Evolutionary conservation across 2,888 invertebrate genomes (phyloP), one percentile per base, ranked within the genome.

Genomic region (Protophormia terraenovae): DNA sequence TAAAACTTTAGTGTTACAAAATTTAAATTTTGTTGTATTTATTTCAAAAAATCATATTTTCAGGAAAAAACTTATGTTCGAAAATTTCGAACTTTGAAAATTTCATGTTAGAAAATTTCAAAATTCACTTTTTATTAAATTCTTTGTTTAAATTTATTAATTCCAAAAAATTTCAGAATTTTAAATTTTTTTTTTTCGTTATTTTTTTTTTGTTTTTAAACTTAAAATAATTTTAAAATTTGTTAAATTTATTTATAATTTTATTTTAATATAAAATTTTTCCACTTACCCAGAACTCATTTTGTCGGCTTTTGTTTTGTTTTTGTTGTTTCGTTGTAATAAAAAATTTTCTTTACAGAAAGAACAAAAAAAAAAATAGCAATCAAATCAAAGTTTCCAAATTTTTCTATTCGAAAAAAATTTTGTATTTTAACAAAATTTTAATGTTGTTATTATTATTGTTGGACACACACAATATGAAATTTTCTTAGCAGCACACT

Each of bases 221-320:
- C 6, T 22, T 19, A 7, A 58, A 27, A 24, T 79, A 41, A 7
- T 53, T 66, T 77, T 58, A 29, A 10, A 12, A 35, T 27, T 29
- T 62, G 7, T 29, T 35, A 32, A 24, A 73, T 67, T 73, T 58
- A 10, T n/a, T 81, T 32, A n/a, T 12, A 5, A 24, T 78, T 67
- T 73, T 58, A 10, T n/a, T 81, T 32, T 50, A 14, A 29, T n/a
- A 32, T 14, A n/a, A 27, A 19, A 12, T 35, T 27, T 55, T 27
- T 69, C 10, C 45, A 82, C 84, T 85, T 71, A 85, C 84, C 84
- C 84, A 85, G 84, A 85, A 85, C 81, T 85, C 84, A 85, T 85
- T 64, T 78, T 67, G 47, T 16, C 29, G 29, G 60, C 24, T 84
- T n/a, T 47, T 62, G 47, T 1, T 67, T 29, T 22, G 24, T 24